These are phyloP conservation scores for Diploscapter pachys DNA, from an alignment of 1,140 invertebrate genomes.

Conservation along the genomic window DNA sequence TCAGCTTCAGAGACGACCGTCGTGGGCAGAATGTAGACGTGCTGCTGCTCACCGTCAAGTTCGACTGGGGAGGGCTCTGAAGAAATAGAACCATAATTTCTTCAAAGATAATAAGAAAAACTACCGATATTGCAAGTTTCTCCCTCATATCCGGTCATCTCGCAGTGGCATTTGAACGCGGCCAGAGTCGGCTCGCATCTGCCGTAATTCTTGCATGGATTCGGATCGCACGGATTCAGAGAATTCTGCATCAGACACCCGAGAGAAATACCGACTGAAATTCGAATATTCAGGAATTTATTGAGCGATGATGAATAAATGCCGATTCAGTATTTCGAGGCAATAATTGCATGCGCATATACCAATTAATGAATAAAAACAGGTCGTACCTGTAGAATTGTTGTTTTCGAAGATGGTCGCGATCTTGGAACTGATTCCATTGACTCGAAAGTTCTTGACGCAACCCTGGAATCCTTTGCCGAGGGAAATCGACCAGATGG, in stretches of 20 bases:
- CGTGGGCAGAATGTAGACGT: slow-evolving; percentile 74
- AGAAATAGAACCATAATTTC: slow-evolving; percentile 26
- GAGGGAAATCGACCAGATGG: slow-evolving; percentile 83
- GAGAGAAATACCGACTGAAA: slow-evolving; percentile 64
- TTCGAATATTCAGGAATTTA: too few species aligned
- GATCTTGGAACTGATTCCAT: slow-evolving; percentile 85
- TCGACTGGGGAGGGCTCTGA: slow-evolving; percentile 72
- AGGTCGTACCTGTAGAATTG: slow-evolving; percentile 58
- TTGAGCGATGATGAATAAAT: too few species aligned
- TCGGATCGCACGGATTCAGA: slow-evolving; percentile 77
- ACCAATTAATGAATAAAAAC: slow-evolving; percentile 1
- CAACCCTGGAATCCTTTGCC: slow-evolving; percentile 90
- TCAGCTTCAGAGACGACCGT: slow-evolving; percentile 84
- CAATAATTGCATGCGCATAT: not conserved
- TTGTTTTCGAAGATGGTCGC: slow-evolving; percentile 83
- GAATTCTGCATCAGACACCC: slow-evolving; percentile 76
- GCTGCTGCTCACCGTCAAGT: slow-evolving; percentile 78
- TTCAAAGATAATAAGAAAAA: slow-evolving; percentile 1
- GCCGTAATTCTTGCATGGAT: slow-evolving; percentile 87
- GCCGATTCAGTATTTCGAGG: too few species aligned
- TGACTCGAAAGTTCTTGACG: slow-evolving; percentile 83
- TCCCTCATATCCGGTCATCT: slow-evolving; percentile 80
- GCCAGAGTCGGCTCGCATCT: slow-evolving; percentile 90
- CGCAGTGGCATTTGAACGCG: slow-evolving; percentile 90
- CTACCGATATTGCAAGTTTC: slow-evolving; percentile 85